Evolutionary conservation across 2,888 invertebrate genomes (phyloP).

Genomic region (Stenichneumon culpator): DNA sequence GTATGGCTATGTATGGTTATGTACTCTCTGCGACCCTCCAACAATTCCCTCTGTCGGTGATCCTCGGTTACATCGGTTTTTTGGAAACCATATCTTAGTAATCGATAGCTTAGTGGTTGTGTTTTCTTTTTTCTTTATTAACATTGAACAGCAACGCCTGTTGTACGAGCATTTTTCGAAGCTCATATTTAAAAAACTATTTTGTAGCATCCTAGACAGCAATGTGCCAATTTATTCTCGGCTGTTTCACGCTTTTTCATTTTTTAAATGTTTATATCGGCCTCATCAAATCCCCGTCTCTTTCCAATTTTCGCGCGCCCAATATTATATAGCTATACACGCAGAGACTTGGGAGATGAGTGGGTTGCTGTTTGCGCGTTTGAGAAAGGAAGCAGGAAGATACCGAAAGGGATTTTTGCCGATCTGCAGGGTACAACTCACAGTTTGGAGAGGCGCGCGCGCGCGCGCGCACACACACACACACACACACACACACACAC

Average conservation of each 20-base stretch:
- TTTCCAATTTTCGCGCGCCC: slow-evolving; percentile 77
- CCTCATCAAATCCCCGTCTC: slow-evolving; percentile 8
- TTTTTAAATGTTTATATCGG: not conserved
- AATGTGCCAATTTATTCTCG: slow-evolving; percentile 2
- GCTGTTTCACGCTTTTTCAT: not conserved
- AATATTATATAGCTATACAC: slow-evolving; percentile 70
- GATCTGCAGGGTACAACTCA: slow-evolving; percentile 30
- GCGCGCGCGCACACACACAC: too few relatives aligned
- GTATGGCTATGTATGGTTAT: too few relatives aligned
- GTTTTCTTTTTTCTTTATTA: slow-evolving; percentile 4
- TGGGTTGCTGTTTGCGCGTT: slow-evolving; percentile 28
- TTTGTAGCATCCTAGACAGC: slow-evolving; percentile 5
- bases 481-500: too few relatives aligned
- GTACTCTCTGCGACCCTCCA: slow-evolving; percentile 32
- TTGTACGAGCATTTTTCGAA: not conserved
- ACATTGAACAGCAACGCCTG: not conserved
- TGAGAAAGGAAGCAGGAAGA: slow-evolving; percentile 23
- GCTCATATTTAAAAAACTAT: not conserved
- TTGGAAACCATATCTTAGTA: not conserved
- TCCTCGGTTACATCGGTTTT: not conserved
- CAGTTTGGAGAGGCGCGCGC: slow-evolving; percentile 19
- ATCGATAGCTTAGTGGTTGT: not conserved
- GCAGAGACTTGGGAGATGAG: not conserved
- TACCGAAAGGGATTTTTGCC: slow-evolving; percentile 26
- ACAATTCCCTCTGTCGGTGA: slow-evolving; percentile 33